These are phyloP conservation scores for Dallia pectoralis DNA, from an alignment of 2,797 vertebrate species.

Conservation along the genomic window DNA sequence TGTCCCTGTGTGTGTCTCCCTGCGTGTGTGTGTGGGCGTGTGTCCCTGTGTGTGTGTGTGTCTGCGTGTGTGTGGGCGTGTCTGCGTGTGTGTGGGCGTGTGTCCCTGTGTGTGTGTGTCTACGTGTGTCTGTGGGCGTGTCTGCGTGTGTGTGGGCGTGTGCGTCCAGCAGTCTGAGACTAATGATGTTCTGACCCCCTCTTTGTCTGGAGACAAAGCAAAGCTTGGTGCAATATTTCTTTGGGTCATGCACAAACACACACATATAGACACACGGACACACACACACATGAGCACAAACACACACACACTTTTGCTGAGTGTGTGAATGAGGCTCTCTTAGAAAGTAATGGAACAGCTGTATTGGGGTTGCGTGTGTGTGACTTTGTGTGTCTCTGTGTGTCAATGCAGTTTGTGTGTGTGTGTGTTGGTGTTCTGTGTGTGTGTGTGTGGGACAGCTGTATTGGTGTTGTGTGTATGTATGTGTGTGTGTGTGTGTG, in stretches of 20 bases:
- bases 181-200: constrained; percentile 59
- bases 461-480: constrained; percentile 47
- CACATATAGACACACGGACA: constrained; percentile 34
- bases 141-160: constrained; percentile 7
- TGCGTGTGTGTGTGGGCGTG: constrained; percentile 7
- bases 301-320: constrained; percentile 33
- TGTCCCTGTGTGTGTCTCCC: constrained; percentile 4
- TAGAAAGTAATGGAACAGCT: constrained; percentile 27
- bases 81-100: constrained; percentile 6
- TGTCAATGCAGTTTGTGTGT: constrained; percentile 18
- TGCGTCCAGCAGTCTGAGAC: constrained; percentile 37
- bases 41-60: constrained; percentile 7
- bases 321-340: constrained; percentile 16
- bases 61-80: constrained; percentile 6
- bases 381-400: constrained; percentile 23
- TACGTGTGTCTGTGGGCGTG: constrained; percentile 13
- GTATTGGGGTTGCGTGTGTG: not conserved
- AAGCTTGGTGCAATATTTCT: constrained; percentile 46
- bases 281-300: constrained; percentile 37
- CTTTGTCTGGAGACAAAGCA: constrained; percentile 63
- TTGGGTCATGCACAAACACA: constrained; percentile 37
- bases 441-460: constrained; percentile 50
- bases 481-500: constrained; percentile 23
- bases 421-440: too few relatives aligned
- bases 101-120: constrained; percentile 7